Evolutionary conservation across 1,140 invertebrate genomes (phyloP), one percentile per base, ranked within the genome.

Genomic region (Caenorhabditis latens): DNA sequence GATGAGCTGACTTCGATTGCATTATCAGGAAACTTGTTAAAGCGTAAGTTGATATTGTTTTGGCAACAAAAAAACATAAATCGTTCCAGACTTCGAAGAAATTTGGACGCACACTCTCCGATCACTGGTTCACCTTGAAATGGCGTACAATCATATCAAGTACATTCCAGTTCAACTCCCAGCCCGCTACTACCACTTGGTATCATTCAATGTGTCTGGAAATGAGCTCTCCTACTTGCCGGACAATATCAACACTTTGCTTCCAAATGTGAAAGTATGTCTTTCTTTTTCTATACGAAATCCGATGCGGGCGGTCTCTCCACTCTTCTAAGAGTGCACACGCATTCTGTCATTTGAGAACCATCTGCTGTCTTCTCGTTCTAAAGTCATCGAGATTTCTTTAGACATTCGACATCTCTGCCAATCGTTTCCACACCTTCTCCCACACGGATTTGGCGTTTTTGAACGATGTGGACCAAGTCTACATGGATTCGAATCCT

Each of bases 91-190:
- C 32, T 65, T 67, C 63, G 84, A 71, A 13, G 63, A 85, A 67
- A n/a, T 55, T 46, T 83, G 71, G 86, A 58, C 75, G 48, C 83
- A 48, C 50, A 85, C 46, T 14, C 40, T 21, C 42, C 86, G 42
- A 50, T 89, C 32, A 4, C 57, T 91, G 16, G 88, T 61, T 48
- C 58, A 89, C 57, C 61, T 91, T 46, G 91, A 91, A 57, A 61
- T 91, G 88, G 91, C 91, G 13, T 88, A 88, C 88, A 92, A 92
- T 42, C 50, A 67, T 16, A 89, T 91, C 16, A 88, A 84, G 13
- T 58, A 89, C 13, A 71, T 92, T 11, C 91, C 91, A 5, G 63
- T 88, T 1, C 63, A 87, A n/a, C 55, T 88, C 4, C 87, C 87
- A 8, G 13, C 87, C 21, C 63, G 86, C 9, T 88, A 88, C 43